Evolutionary conservation across 2,888 invertebrate genomes (phyloP).

Genomic region (Sturmia bella): DNA sequence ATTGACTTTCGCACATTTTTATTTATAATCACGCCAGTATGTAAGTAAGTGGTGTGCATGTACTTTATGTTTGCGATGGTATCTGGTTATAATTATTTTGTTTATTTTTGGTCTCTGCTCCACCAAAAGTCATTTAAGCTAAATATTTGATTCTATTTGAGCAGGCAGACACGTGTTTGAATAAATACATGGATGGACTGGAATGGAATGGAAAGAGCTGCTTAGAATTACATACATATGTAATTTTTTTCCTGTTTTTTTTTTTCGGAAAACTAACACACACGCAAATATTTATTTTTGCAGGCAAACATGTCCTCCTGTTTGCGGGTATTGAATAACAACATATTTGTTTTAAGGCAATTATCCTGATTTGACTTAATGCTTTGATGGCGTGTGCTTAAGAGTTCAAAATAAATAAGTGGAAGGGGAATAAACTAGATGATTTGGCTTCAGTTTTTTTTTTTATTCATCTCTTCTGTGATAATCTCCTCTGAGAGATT

Average conservation of each 20-base stretch:
- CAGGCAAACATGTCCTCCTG: not conserved
- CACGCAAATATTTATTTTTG: not conserved
- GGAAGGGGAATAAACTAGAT: not conserved
- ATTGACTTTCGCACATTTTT: too few species aligned
- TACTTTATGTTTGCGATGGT: too few species aligned
- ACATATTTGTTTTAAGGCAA: slow-evolving; percentile 23
- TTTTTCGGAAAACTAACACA: not conserved
- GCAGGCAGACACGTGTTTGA: slow-evolving; percentile 2
- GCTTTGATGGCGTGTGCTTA: not conserved
- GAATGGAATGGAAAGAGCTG: too few species aligned
- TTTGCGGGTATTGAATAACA: not conserved
- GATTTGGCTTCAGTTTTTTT: not conserved
- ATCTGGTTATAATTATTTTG: too few species aligned
- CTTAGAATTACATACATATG: too few species aligned
- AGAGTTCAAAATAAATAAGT: not conserved
- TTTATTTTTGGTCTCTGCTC: not conserved
- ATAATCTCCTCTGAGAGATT: too few species aligned
- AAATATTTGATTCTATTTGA: slow-evolving; percentile 34
- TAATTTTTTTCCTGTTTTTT: too few species aligned
- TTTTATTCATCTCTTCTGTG: too few species aligned
- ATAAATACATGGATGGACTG: not conserved
- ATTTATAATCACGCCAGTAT: too few species aligned
- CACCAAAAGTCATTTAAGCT: not conserved
- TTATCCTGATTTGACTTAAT: slow-evolving; percentile 25
- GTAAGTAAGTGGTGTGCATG: too few species aligned